Conservation (phyloP, 2,888 invertebrate species). For the Drosophila mulleri region DNA sequence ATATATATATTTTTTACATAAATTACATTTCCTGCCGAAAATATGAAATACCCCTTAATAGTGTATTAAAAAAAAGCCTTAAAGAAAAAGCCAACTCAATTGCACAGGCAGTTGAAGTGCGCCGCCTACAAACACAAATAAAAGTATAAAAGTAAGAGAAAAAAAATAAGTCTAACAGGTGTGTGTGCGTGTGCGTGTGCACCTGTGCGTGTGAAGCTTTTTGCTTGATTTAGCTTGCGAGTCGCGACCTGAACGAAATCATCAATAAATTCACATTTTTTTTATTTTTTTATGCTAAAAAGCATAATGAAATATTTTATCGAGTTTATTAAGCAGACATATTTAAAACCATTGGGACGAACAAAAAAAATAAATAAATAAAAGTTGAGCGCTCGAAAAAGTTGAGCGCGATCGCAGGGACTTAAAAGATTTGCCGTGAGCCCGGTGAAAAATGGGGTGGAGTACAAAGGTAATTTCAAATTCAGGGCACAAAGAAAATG, state of each 20-base stretch:
- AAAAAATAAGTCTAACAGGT: slow-evolving; percentile 11
- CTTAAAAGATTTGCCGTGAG: slow-evolving; percentile 32
- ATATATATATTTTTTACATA: background rate
- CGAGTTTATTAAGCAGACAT: slow-evolving; percentile 50
- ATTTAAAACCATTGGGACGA: slow-evolving; percentile 47
- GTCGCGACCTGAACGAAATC: slow-evolving; percentile 32
- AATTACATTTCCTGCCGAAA: background rate
- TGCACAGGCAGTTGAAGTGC: slow-evolving; percentile 55
- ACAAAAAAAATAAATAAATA: slow-evolving; percentile 1
- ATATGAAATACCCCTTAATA: background rate
- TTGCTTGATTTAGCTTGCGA: slow-evolving; percentile 40
- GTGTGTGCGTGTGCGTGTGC: slow-evolving; percentile 2
- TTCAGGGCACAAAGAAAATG: slow-evolving; percentile 64
- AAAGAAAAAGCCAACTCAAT: slow-evolving; percentile 31
- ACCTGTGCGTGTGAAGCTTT: slow-evolving; percentile 16
- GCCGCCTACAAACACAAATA: slow-evolving; percentile 32
- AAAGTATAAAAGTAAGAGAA: background rate
- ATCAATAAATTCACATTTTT: slow-evolving; percentile 21
- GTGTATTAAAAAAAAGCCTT: slow-evolving; percentile 8
- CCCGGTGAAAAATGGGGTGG: slow-evolving; percentile 33
- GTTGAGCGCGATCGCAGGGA: slow-evolving; percentile 17
- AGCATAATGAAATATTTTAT: slow-evolving; percentile 73
- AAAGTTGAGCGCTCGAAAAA: slow-evolving; percentile 36
- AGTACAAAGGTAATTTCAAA: slow-evolving; percentile 63
- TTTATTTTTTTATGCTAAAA: slow-evolving; percentile 29